Conservation (phyloP, 2,113 vertebrate genomes). For the Microtus richardsoni region DNA sequence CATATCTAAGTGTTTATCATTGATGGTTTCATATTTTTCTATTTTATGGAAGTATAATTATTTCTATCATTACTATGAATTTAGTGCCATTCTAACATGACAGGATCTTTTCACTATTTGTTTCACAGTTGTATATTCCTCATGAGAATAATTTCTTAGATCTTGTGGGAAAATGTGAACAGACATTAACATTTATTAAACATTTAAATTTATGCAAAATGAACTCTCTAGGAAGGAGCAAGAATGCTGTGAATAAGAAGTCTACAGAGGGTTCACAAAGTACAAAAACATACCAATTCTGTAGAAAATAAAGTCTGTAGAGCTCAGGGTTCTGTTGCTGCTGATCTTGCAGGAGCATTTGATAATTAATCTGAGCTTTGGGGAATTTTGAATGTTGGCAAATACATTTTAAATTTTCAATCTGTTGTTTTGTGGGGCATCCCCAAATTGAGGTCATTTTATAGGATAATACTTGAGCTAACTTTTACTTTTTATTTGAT, state of each 20-base stretch:
- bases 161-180: slow-evolving; percentile 7
- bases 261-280: slow-evolving; percentile 70
- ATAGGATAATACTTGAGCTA: background rate
- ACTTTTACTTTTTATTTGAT: slow-evolving; percentile 54
- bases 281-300: slow-evolving; percentile 63
- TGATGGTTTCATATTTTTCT: background rate
- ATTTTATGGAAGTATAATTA: background rate
- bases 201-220: slow-evolving; percentile 48
- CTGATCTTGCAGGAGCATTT: slow-evolving; percentile 67
- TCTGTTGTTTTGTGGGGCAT: slow-evolving; percentile 61
- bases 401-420: slow-evolving; percentile 68
- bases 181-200: slow-evolving; percentile 7
- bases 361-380: slow-evolving; percentile 75
- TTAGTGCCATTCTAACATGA: background rate
- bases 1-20: slow-evolving; percentile 1
- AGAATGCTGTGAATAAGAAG: slow-evolving; percentile 20
- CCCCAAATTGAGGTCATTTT: slow-evolving; percentile 46
- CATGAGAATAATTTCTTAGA: slow-evolving; percentile 20
- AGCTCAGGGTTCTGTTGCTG: slow-evolving; percentile 44
- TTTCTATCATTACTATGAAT: background rate
- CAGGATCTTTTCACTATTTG: background rate
- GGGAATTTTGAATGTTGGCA: slow-evolving; percentile 69
- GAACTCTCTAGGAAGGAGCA: slow-evolving; percentile 63
- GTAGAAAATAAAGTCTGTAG: slow-evolving; percentile 34
- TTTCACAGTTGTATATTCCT: slow-evolving; percentile 14